A percentile compares a stretch with the other conserved stretches of the same genome.
These are phyloP conservation scores for Tragelaphus eurycerus DNA, from an alignment of 2,797 vertebrate species.

Conservation along the genomic window DNA sequence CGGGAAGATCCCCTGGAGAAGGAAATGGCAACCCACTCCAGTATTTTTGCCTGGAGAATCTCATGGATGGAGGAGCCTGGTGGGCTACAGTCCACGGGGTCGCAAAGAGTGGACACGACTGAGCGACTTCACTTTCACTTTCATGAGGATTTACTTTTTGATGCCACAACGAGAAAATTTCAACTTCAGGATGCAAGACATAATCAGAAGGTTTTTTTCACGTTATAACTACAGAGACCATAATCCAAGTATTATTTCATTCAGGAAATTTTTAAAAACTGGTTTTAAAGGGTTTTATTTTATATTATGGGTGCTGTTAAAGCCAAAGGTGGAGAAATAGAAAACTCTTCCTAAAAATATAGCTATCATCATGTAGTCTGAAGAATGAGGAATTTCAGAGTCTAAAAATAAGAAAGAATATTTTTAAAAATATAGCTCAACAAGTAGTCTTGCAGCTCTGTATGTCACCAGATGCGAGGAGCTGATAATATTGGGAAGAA, in stretches of 20 bases:
- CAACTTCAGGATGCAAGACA: neutral
- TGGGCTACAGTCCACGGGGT: no score
- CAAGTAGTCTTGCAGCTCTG: neutral
- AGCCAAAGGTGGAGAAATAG: neutral
- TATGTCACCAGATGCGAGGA: neutral
- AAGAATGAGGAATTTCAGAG: neutral
- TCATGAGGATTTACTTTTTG: neutral
- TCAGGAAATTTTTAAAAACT: neutral
- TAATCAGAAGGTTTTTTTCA: neutral
- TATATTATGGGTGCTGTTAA: neutral
- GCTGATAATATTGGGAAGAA: neutral
- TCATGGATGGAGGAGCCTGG: no score
- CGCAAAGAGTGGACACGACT: rapidly evolving
- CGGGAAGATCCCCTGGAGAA: no score
- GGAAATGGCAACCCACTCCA: no score
- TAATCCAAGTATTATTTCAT: neutral
- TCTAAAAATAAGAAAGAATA: neutral
- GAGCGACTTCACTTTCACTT: no score
- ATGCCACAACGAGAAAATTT: neutral
- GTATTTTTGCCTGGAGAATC: no score
- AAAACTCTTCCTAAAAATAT: neutral
- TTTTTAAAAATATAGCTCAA: neutral
- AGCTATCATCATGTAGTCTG: neutral
- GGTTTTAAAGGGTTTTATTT: neutral
- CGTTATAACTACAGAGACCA: neutral